phyloP scores from a whole-genome alignment of 2,113 vertebrate species.

The Spea bombifrons region DNA sequence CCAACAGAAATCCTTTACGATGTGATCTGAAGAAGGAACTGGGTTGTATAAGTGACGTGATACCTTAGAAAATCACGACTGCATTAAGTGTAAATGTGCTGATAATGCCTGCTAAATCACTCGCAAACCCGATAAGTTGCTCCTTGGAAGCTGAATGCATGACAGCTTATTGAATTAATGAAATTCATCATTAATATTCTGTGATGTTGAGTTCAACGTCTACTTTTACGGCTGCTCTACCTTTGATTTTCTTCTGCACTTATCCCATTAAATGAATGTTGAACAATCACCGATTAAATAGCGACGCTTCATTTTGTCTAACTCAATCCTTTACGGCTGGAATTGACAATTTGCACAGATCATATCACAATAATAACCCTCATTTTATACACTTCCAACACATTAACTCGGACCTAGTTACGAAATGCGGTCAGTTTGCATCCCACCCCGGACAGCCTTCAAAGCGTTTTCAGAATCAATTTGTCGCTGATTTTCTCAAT shows the following conservation, averaged over 20 bases:
- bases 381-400: slow-evolving; percentile 48
- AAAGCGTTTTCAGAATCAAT: too few species aligned
- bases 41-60: too few species aligned
- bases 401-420: slow-evolving; percentile 59
- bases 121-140: background rate
- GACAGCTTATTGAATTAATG: slow-evolving; percentile 14
- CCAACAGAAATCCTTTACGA: too few species aligned
- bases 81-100: too few species aligned
- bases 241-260: background rate
- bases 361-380: slow-evolving; percentile 51
- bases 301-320: slow-evolving; percentile 27
- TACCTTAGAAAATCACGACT: too few species aligned
- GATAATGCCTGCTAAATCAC: background rate
- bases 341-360: slow-evolving; percentile 57
- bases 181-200: slow-evolving; percentile 3
- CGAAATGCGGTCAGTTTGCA: slow-evolving; percentile 56
- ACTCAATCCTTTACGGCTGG: slow-evolving; percentile 48
- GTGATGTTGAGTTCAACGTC: background rate
- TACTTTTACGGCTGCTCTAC: background rate
- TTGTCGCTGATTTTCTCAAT: too few species aligned
- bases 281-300: slow-evolving; percentile 6
- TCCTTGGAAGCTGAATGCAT: background rate
- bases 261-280: background rate
- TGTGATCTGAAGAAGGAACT: too few species aligned
- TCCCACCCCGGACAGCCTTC: slow-evolving; percentile 55